A percentile compares a stretch with the other conserved stretches of the same genome.
Conservation (phyloP, 2,888 invertebrate species). For the Parnassius mnemosyne region DNA sequence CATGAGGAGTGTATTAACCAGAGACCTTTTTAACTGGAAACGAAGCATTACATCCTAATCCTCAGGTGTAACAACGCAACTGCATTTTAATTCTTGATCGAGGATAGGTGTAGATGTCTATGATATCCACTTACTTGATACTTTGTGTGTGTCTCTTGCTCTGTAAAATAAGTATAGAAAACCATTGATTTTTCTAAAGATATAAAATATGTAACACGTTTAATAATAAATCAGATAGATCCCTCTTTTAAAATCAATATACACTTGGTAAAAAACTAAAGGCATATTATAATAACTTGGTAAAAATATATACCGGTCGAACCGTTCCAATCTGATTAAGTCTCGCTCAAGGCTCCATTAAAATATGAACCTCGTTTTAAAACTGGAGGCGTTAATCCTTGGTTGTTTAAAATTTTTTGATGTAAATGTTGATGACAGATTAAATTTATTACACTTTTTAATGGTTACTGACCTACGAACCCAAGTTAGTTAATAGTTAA, state of each 20-base stretch:
- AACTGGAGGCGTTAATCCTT: slow-evolving; percentile 36
- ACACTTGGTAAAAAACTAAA: slow-evolving; percentile 27
- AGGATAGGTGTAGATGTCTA: no score
- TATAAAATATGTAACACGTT: not conserved
- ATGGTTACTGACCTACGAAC: slow-evolving; percentile 10
- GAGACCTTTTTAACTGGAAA: no score
- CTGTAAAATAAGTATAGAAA: no score
- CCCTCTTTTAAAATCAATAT: slow-evolving; percentile 3
- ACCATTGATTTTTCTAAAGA: no score
- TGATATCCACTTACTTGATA: no score
- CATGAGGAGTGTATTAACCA: no score
- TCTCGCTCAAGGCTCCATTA: slow-evolving; percentile 31
- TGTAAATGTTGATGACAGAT: slow-evolving; percentile 18
- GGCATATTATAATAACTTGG: not conserved
- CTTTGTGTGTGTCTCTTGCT: no score
- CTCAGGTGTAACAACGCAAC: no score
- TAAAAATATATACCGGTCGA: slow-evolving; percentile 9
- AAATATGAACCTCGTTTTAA: slow-evolving; percentile 28
- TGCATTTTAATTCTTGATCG: no score
- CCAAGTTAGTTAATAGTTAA: slow-evolving; percentile 12
- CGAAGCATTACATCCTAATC: no score
- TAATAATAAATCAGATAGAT: not conserved
- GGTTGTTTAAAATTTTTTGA: slow-evolving; percentile 29
- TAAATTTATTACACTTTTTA: slow-evolving; percentile 21
- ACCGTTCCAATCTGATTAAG: slow-evolving; percentile 33